phyloP scores from a whole-genome alignment of 2,888 invertebrate genomes.

The Ryuthela nishihirai region DNA sequence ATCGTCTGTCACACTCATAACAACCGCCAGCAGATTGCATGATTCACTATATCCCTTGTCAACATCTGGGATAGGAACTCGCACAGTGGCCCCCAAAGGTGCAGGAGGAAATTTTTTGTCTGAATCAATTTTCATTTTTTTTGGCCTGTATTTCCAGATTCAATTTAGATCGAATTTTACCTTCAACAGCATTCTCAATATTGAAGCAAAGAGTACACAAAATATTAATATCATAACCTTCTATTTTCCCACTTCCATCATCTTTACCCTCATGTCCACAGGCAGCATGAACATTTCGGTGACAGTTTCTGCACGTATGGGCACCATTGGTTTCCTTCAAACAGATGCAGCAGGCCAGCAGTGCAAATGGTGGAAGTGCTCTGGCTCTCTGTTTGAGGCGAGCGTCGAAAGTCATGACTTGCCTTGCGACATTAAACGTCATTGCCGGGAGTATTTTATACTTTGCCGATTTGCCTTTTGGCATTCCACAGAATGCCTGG shows the following conservation, averaged over 20 bases:
- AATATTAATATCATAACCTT: background rate
- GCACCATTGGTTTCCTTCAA: too few relatives aligned
- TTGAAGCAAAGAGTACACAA: background rate
- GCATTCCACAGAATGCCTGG: too few relatives aligned
- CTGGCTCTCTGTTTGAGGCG: too few relatives aligned
- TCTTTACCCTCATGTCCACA: too few relatives aligned
- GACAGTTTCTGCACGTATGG: too few relatives aligned
- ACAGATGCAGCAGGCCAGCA: too few relatives aligned
- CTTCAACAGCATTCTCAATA: background rate
- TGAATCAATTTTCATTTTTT: constrained; percentile 1
- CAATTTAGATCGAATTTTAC: constrained; percentile 4
- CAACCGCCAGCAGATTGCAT: constrained; percentile 6
- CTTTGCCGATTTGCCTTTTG: too few relatives aligned
- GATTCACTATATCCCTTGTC: constrained; percentile 5
- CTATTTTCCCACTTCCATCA: background rate
- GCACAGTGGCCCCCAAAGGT: constrained; percentile 4
- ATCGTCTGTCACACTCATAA: constrained; percentile 2
- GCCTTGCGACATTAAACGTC: too few relatives aligned
- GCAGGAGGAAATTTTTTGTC: constrained; percentile 2
- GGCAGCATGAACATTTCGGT: too few relatives aligned
- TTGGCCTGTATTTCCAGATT: constrained; percentile 4
- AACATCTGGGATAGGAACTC: constrained; percentile 1
- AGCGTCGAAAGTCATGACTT: too few relatives aligned
- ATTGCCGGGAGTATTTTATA: too few relatives aligned
- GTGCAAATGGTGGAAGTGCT: too few relatives aligned